Evolutionary conservation across 2,113 vertebrate species (phyloP).

Genomic region (Neomonachus schauinslandi): DNA sequence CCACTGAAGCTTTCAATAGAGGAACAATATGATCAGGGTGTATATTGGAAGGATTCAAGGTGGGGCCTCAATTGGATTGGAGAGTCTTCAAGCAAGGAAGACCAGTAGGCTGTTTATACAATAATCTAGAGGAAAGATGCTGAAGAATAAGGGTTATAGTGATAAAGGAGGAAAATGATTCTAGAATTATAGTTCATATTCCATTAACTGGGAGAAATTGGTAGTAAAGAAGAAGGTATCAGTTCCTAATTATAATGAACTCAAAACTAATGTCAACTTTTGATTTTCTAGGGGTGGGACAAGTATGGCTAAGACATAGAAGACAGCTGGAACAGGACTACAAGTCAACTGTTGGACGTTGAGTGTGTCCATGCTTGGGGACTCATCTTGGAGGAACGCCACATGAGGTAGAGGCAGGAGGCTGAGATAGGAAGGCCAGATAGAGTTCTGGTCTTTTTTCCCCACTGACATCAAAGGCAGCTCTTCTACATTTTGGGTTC

Average conservation of each 20-base stretch:
- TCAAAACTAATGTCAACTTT: not conserved
- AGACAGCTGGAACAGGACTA: not conserved
- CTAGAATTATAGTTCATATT: not conserved
- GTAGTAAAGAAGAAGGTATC: not conserved
- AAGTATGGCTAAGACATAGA: not conserved
- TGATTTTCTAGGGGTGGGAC: not conserved
- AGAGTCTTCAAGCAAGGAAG: not conserved
- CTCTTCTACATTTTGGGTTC: not conserved
- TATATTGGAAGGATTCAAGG: not conserved
- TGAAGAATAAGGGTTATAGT: not conserved
- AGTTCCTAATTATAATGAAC: not conserved
- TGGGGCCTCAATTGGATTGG: not conserved
- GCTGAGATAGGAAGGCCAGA: not conserved
- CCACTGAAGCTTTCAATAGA: not conserved
- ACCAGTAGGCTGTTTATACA: not conserved
- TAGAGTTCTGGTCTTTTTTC: not conserved
- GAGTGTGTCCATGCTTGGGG: not conserved
- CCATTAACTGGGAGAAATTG: not conserved
- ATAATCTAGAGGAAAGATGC: not conserved
- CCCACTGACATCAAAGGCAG: not conserved
- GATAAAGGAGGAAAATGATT: not conserved
- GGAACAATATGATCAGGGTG: not conserved
- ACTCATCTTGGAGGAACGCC: not conserved
- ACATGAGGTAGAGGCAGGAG: not conserved
- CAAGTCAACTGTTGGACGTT: not conserved